These are phyloP conservation scores for Microcebus tavaratra DNA, from an alignment of 2,113 vertebrate species.

Conservation along the genomic window DNA sequence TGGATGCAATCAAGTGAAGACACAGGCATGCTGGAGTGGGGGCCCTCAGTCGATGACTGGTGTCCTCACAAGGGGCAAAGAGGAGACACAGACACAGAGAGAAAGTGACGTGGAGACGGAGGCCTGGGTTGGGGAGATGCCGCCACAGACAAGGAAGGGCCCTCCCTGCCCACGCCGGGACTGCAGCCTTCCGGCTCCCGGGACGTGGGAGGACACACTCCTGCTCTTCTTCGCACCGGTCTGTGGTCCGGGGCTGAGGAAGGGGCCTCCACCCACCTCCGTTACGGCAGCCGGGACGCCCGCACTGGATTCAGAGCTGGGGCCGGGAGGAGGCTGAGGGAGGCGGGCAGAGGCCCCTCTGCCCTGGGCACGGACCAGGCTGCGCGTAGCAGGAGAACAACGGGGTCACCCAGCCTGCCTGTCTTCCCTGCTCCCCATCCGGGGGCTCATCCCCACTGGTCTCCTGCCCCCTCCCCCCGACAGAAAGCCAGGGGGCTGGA, in stretches of 20 bases:
- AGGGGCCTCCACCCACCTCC: too few species aligned
- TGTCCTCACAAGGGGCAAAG: background rate
- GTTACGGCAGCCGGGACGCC: too few species aligned
- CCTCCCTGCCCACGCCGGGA: accelerated
- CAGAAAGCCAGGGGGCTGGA: background rate
- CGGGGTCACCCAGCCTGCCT: background rate
- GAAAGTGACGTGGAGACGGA: background rate
- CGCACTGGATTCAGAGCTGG: too few species aligned
- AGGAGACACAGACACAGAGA: too few species aligned
- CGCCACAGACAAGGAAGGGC: background rate
- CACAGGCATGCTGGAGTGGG: background rate
- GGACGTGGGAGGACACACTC: too few species aligned
- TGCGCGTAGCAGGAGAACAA: accelerated
- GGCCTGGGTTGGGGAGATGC: background rate
- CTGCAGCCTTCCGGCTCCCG: background rate
- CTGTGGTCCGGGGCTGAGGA: background rate
- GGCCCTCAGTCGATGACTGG: accelerated
- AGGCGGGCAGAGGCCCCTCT: background rate
- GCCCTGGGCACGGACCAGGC: background rate
- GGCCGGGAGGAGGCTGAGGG: accelerated
- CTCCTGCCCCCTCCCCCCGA: accelerated
- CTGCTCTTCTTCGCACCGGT: background rate
- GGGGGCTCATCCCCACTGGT: accelerated
- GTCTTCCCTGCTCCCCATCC: background rate
- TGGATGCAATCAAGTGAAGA: background rate